Base-by-base conservation (phyloP, 1,140 invertebrate species). In the Cyrtorhinus lividipennis region DNA sequence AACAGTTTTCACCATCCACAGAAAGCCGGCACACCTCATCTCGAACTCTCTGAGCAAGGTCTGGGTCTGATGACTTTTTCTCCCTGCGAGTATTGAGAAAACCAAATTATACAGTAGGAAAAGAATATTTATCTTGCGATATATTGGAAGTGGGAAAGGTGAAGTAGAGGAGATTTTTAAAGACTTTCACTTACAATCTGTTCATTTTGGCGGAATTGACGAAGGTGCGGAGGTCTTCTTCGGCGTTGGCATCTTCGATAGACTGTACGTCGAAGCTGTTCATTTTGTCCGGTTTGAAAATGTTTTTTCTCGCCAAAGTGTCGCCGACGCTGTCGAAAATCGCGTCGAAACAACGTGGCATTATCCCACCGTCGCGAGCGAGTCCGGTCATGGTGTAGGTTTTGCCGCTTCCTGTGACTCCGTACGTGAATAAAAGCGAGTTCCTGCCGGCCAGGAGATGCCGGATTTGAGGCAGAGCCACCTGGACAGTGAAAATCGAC, bases 351-450 rank as follows among this genome's bases (percentile, higher is more conserved):
- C 85, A 88, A 45, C 94, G 79, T 0, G 80, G 80, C 59, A 85
- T 73, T 30, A 85, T 76, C n/a, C 83, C 83, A 48, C 74, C 76
- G 69, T 84, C 76, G 53, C 77, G 67, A n/a, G 76, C 73, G n/a
- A 66, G 48, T 44, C 57, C 92, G 12, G 87, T 92, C 87, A 98
- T 95, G 1, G 94, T 97, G 70, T 86, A 93, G 0, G 95, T 98
- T 77, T 98, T 91, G 0, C 95, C 95, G 66, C 93, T 96, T 1
- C 92, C 91, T 2, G 95, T 98, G 1, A 98, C 90, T 24, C 95
- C 95, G 73, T 98, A 98, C 0, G 93, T 92, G 72, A 98, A 97
- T 2, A 98, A 73, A 23, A 95, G 76, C 38, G 87, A 88, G 79
- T 95, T 97, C 73, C 86, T 87, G 45, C 87, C 88, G 62, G 80